phyloP scores from a whole-genome alignment of 92 coral and sea anemone species.

The Plumapathes pennacea region DNA sequence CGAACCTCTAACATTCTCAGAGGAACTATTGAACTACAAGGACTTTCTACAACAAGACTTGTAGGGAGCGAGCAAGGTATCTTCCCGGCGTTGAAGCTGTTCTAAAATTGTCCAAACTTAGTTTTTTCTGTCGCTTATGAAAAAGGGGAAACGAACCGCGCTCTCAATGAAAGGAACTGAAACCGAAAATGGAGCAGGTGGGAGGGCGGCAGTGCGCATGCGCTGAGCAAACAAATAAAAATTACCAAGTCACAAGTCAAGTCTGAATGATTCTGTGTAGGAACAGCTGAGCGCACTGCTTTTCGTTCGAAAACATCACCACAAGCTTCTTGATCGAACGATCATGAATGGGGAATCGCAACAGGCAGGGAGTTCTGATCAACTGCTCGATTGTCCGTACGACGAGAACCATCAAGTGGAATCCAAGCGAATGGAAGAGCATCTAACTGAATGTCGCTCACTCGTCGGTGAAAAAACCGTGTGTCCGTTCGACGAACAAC shows the following conservation, averaged over 20 bases:
- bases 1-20: too few relatives aligned
- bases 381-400: conserved; percentile 69
- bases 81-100: too few relatives aligned
- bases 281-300: conserved; percentile 89
- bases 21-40: too few relatives aligned
- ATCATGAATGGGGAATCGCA: conserved; percentile 84
- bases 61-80: too few relatives aligned
- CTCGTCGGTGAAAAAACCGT: conserved; percentile 77
- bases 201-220: conserved; percentile 84
- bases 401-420: conserved; percentile 72
- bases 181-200: conserved; percentile 49
- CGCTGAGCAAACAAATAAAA: conserved; percentile 74
- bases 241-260: conserved; percentile 70
- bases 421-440: conserved; percentile 68
- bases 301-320: conserved; percentile 72
- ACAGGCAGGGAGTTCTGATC: conserved; percentile 69
- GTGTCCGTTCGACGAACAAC: conserved; percentile 87
- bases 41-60: too few relatives aligned
- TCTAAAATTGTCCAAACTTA: too few relatives aligned
- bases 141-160: too few relatives aligned
- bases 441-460: conserved; percentile 80
- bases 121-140: too few relatives aligned
- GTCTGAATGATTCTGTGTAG: conserved; percentile 86
- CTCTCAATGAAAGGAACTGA: too few relatives aligned
- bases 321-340: conserved; percentile 52